Percentiles rank a stretch among this genome's conserved stretches.
These are phyloP conservation scores for Drosophila orosa DNA, from an alignment of 1,140 invertebrate genomes.

Conservation along the genomic window DNA sequence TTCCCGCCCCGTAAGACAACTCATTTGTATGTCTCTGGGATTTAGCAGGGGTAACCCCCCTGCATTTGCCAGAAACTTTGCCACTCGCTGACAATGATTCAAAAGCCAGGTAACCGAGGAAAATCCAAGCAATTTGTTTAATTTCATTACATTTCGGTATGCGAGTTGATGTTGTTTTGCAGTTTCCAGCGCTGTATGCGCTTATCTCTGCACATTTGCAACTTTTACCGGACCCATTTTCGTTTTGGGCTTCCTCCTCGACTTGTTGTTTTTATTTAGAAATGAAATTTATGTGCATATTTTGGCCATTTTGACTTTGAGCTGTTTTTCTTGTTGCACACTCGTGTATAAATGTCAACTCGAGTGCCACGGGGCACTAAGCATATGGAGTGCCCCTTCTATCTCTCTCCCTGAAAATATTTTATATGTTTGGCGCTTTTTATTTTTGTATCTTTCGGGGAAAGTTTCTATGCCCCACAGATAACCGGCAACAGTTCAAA, in stretches of 20 bases:
- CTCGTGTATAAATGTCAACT: conserved; percentile 53
- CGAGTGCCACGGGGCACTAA: conserved; percentile 39
- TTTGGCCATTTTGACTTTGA: conserved; percentile 66
- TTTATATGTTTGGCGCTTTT: conserved; percentile 28
- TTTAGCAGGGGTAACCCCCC: conserved; percentile 41
- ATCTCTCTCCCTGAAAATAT: conserved; percentile 20
- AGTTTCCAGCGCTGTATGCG: conserved; percentile 36
- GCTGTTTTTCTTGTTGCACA: conserved; percentile 59
- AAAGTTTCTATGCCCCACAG: conserved; percentile 52
- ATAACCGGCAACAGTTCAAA: conserved; percentile 77
- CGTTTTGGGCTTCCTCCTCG: conserved; percentile 10
- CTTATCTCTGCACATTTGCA: conserved; percentile 73
- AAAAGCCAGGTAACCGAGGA: conserved; percentile 42
- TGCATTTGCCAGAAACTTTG: conserved; percentile 43
- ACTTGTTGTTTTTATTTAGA: conserved; percentile 37
- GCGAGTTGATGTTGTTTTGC: conserved; percentile 45
- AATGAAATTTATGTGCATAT: conserved; percentile 77
- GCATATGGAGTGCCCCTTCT: conserved; percentile 33
- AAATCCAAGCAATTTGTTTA: conserved; percentile 68
- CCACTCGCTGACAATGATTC: conserved; percentile 66
- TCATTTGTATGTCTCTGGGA: conserved; percentile 73
- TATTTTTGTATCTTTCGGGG: conserved; percentile 34
- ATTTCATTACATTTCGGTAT: conserved; percentile 64
- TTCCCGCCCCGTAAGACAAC: conserved; percentile 57
- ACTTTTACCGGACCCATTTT: conserved; percentile 46